These are phyloP conservation scores for Esox niger DNA, from an alignment of 2,113 vertebrate genomes.

Conservation along the genomic window DNA sequence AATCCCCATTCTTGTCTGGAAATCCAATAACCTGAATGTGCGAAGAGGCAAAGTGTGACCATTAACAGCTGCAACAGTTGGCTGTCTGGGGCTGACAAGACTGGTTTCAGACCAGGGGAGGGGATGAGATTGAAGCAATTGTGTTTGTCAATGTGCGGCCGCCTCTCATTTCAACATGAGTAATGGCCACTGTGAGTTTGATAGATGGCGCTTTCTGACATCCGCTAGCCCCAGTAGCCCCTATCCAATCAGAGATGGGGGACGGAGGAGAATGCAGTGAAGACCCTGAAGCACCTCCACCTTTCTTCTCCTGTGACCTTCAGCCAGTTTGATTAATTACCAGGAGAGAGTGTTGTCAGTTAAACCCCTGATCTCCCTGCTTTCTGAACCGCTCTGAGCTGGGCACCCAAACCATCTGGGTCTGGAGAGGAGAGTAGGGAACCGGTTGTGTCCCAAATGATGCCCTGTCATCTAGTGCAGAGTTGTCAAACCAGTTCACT, in stretches of 20 bases:
- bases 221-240: conserved; percentile 64
- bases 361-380: conserved; percentile 74
- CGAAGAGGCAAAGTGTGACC: conserved; percentile 55
- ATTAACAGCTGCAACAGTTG: conserved; percentile 38
- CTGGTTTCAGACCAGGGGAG: conserved; percentile 70
- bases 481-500: too few species aligned
- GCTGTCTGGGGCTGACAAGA: conserved; percentile 42
- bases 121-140: conserved; percentile 64
- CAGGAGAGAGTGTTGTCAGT: conserved; percentile 78
- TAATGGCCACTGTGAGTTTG: conserved; percentile 77
- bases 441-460: too few species aligned
- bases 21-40: conserved; percentile 48
- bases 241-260: conserved; percentile 73
- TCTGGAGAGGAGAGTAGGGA: conserved; percentile 48
- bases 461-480: too few species aligned
- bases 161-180: conserved; percentile 78
- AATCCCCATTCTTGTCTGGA: conserved; percentile 42
- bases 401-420: conserved; percentile 79
- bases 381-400: conserved; percentile 72
- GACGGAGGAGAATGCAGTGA: conserved; percentile 62
- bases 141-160: conserved; percentile 74
- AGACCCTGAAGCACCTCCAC: conserved; percentile 73
- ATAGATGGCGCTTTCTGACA: conserved; percentile 84
- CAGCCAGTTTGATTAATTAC: conserved; percentile 82
- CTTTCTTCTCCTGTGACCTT: conserved; percentile 79